These are phyloP conservation scores for Drosophila serrata DNA, from an alignment of 1,140 invertebrate species.

Conservation along the genomic window DNA sequence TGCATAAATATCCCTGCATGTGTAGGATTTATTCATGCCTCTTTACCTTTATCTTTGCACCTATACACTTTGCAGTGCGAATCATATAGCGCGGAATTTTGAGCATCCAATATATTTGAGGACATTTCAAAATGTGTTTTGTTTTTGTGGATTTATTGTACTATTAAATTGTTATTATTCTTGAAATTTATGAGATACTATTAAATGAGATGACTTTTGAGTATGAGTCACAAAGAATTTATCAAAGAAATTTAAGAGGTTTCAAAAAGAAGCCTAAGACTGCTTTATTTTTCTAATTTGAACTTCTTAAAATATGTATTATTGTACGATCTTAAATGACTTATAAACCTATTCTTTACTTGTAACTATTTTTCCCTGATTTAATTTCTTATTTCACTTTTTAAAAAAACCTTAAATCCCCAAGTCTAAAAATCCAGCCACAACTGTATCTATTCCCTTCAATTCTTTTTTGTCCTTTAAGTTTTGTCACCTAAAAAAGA, in stretches of 20 bases:
- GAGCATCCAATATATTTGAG: background rate
- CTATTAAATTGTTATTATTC: background rate
- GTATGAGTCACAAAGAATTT: background rate
- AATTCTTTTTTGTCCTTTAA: slow-evolving; percentile 51
- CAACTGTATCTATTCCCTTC: slow-evolving; percentile 14
- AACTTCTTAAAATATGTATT: background rate
- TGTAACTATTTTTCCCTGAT: background rate
- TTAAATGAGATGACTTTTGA: background rate
- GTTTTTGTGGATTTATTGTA: background rate
- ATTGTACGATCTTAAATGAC: no score
- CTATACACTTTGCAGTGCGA: slow-evolving; percentile 15
- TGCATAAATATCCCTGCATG: slow-evolving; percentile 39
- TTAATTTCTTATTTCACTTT: background rate
- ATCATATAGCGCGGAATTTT: slow-evolving; percentile 7
- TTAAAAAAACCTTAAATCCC: background rate
- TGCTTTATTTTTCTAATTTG: background rate
- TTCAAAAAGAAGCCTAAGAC: background rate
- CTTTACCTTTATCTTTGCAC: slow-evolving; percentile 17
- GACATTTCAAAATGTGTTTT: background rate
- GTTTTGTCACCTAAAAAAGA: slow-evolving; percentile 54
- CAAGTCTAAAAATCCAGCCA: background rate
- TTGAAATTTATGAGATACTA: background rate
- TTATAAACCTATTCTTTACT: no score
- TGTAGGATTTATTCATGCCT: slow-evolving; percentile 71
- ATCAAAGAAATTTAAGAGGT: background rate